These are phyloP conservation scores for Crepidodera aurea DNA, from an alignment of 2,888 invertebrate genomes.

Conservation along the genomic window DNA sequence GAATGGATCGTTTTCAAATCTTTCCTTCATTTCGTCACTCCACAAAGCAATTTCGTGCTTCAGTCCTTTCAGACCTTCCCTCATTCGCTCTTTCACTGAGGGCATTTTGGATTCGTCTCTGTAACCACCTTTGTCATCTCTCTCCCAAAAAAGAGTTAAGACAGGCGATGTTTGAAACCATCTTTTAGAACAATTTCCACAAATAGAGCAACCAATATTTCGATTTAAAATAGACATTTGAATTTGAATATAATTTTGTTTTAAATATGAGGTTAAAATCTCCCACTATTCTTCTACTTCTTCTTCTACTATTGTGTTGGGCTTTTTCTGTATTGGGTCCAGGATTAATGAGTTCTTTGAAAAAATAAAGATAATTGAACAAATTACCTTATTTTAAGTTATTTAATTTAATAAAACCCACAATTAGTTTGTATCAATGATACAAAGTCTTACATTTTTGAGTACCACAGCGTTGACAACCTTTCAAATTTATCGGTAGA, in stretches of 20 bases:
- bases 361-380: too few species aligned
- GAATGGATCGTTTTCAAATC: constrained; percentile 62
- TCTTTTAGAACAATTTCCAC: constrained; percentile 30
- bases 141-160: constrained; percentile 65
- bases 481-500: too few species aligned
- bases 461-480: too few species aligned
- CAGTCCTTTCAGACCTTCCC: constrained; percentile 72
- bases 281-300: neutral
- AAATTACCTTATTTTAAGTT: too few species aligned
- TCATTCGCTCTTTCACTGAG: constrained; percentile 66
- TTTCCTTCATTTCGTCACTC: constrained; percentile 66
- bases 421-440: too few species aligned
- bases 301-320: too few species aligned
- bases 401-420: too few species aligned
- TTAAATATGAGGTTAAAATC: constrained; percentile 1
- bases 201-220: constrained; percentile 22
- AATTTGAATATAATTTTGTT: neutral
- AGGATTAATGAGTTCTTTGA: too few species aligned
- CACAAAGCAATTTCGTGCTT: constrained; percentile 73
- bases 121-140: constrained; percentile 70
- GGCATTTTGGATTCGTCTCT: constrained; percentile 57
- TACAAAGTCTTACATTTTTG: too few species aligned
- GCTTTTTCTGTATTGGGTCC: too few species aligned
- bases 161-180: constrained; percentile 48
- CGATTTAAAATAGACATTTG: constrained; percentile 29